Evolutionary conservation across 2,888 invertebrate genomes (phyloP).

Genomic region (Trichacis sp.): DNA sequence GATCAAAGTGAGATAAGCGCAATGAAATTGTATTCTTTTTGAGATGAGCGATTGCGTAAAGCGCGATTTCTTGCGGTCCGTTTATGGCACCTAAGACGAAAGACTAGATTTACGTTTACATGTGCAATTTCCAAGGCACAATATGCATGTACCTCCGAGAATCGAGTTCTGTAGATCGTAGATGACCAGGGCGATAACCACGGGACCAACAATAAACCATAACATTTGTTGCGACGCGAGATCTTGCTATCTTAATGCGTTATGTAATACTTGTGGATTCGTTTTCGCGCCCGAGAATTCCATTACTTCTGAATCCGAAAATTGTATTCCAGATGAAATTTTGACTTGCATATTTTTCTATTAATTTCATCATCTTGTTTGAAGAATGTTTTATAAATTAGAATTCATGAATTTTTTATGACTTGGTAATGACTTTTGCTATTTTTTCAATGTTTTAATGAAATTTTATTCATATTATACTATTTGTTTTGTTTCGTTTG

Average conservation of each 20-base stretch:
- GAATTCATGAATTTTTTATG: no score
- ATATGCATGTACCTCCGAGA: constrained; percentile 21
- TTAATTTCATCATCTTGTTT: no score
- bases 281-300: constrained; percentile 30
- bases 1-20: constrained; percentile 28
- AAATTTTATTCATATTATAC: no score
- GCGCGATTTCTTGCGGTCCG: constrained; percentile 39
- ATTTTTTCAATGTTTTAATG: no score
- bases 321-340: no score
- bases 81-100: constrained; percentile 37
- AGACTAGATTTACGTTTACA: constrained; percentile 12
- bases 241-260: constrained; percentile 56
- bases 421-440: no score
- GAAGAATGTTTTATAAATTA: no score
- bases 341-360: no score
- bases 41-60: constrained; percentile 26
- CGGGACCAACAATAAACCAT: constrained; percentile 57
- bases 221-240: constrained; percentile 54
- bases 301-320: no score
- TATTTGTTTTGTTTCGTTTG: no score
- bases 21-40: constrained; percentile 30
- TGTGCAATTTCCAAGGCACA: constrained; percentile 5
- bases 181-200: constrained; percentile 53
- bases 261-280: constrained; percentile 55
- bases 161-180: constrained; percentile 27